Evolutionary conservation across 1,140 invertebrate species (phyloP).

Genomic region (Ylistrum balloti): DNA sequence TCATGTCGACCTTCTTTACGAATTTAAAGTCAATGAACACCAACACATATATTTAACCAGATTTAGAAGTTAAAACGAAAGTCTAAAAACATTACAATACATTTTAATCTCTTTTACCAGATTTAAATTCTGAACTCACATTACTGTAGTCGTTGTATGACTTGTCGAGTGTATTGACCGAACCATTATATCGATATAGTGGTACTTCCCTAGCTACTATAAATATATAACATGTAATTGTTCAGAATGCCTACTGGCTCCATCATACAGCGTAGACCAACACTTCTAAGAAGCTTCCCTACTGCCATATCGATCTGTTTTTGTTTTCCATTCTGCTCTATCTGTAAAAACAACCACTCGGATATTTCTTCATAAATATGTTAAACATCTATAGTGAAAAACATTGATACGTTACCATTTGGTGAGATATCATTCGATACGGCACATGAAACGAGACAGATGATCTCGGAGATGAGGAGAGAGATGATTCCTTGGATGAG

Average conservation of each 20-base stretch:
- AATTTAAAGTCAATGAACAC: background rate
- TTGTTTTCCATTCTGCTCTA: background rate
- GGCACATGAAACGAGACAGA: background rate
- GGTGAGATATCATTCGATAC: background rate
- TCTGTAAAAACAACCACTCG: background rate
- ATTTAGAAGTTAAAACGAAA: constrained; percentile 33
- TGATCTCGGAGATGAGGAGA: background rate
- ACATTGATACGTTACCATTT: background rate
- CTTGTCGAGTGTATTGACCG: background rate
- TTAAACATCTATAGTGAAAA: background rate
- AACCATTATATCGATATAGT: background rate
- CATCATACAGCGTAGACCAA: background rate
- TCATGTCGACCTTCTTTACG: background rate
- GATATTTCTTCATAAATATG: background rate
- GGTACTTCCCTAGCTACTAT: background rate
- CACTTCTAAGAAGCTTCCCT: background rate
- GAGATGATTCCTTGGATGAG: background rate
- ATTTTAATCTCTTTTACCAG: background rate
- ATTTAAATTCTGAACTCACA: background rate
- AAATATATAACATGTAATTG: too few species aligned
- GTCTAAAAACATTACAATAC: background rate
- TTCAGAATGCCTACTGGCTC: background rate
- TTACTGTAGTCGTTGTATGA: too few species aligned
- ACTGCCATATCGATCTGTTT: constrained; percentile 5
- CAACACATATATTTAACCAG: background rate